These are phyloP conservation scores for Dendrolimus kikuchii DNA, from an alignment of 1,140 invertebrate genomes.

Conservation along the genomic window DNA sequence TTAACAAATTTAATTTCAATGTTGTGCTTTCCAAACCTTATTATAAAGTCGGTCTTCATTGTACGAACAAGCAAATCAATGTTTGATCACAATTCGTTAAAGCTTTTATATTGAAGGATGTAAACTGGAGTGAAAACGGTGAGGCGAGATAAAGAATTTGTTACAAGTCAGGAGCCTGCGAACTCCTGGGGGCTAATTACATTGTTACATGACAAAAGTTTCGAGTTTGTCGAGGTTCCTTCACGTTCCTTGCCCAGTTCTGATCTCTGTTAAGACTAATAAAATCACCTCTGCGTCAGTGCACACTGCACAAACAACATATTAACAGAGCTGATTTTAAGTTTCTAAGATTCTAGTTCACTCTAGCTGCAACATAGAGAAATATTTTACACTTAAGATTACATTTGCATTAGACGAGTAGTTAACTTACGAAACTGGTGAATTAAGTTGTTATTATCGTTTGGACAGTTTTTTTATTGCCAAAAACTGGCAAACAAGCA, in stretches of 20 bases:
- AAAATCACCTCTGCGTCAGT: constrained; percentile 38
- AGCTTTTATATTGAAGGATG: constrained; percentile 21
- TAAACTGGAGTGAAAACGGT: constrained; percentile 36
- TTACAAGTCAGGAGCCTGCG: constrained; percentile 34
- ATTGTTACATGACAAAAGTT: constrained; percentile 53
- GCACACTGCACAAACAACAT: constrained; percentile 18
- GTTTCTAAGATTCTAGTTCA: constrained; percentile 1
- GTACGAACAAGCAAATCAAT: no score
- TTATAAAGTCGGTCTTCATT: no score
- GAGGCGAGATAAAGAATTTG: constrained; percentile 49
- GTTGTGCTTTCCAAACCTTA: no score
- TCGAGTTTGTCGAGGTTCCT: constrained; percentile 36
- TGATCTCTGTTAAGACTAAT: constrained; percentile 30
- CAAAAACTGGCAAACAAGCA: no score
- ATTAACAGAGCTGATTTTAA: constrained; percentile 22
- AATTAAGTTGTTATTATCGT: no score
- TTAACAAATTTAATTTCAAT: no score
- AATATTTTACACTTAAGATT: no score
- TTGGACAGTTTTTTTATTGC: no score
- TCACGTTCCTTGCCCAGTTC: constrained; percentile 32
- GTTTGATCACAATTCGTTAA: constrained; percentile 5
- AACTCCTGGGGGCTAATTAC: constrained; percentile 48
- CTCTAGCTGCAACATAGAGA: not conserved
- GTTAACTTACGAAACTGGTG: no score
- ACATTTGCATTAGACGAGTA: no score